Conservation (phyloP, 2,797 vertebrate species). For the Parotocinclus haroldoi region DNA sequence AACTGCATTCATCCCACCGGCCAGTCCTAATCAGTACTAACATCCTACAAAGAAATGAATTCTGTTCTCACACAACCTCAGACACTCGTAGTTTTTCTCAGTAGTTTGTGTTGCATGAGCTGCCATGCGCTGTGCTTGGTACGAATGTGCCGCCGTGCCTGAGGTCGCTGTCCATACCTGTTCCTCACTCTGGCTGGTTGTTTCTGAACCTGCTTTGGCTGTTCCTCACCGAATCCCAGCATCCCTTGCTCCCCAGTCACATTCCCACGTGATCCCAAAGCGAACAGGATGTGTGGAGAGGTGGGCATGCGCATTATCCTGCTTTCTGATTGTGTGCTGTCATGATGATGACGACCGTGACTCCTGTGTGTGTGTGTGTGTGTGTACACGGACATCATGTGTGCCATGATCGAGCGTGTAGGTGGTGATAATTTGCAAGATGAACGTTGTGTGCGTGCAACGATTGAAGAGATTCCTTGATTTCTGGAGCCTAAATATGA, state of each 20-base stretch:
- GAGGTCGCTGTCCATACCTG: conserved; percentile 60
- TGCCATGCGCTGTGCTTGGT: conserved; percentile 84
- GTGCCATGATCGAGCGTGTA: too few species aligned
- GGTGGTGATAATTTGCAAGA: too few species aligned
- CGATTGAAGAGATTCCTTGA: too few species aligned
- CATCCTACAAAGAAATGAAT: not conserved
- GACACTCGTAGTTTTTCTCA: conserved; percentile 23
- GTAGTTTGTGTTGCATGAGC: conserved; percentile 74
- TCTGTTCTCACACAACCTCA: not conserved
- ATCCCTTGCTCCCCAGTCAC: conserved; percentile 19
- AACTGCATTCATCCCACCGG: too few species aligned
- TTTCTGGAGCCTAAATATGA: too few species aligned
- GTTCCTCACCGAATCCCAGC: conserved; percentile 33
- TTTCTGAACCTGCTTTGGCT: conserved; percentile 39
- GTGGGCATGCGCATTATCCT: conserved; percentile 2
- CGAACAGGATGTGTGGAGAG: conserved; percentile 2
- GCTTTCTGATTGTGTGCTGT: conserved; percentile 20
- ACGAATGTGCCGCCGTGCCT: conserved; percentile 34
- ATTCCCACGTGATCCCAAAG: conserved; percentile 22
- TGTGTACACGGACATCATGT: too few species aligned
- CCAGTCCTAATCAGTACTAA: too few species aligned
- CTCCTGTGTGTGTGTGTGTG: conserved; percentile 7
- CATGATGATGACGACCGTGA: conserved; percentile 3
- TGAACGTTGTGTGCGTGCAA: too few species aligned
- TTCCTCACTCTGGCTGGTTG: conserved; percentile 54